Evolutionary conservation across 2,888 invertebrate species (phyloP), one percentile per base, ranked within the genome.

Genomic region (Drosophila phalerata): DNA sequence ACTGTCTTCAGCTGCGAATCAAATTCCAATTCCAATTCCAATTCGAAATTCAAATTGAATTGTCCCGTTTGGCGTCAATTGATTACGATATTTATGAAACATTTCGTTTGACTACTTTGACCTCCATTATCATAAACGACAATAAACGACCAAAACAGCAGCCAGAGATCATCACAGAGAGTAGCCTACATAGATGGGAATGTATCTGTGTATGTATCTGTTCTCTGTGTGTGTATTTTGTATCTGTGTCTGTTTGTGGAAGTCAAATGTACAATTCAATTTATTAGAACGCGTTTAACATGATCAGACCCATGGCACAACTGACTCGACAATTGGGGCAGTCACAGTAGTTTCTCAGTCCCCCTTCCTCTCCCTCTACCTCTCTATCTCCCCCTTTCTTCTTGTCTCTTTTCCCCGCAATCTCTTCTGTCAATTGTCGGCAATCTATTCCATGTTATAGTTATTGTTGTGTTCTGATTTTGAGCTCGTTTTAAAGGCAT

Each of bases 51-150:
- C 32, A 77, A 84, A 77, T 79, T 81, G 64, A 72, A 79, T 81
- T 79, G 72, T 75, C 62, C 65, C 65, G 56, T 38, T 66, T 67
- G 79, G 68, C 64, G 82, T 69, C 72, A 89, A 89, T 91, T 91
- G 88, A 88, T 91, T 90, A 88, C 79, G 77, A 81, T 88, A 89
- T 90, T 90, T 90, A 83, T 90, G 79, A 85, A 86, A 89, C 90
- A 91, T 85, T 91, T 81, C 88, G 75, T 87, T 91, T 91, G 91
- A 91, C 91, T 86, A 82, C 75, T 83, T 79, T 91, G 91, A 91
- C 91, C 91, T 86, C 90, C 87, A 90, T 91, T 91, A 91, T 91
- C 91, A 87, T 90, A 81, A 77, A 66, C 80, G 76, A 63, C 80
- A 85, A 81, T 78, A 69, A 78, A 76, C 72, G 64, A 69, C 71